Conservation (phyloP, 2,888 invertebrate species). For the Osmoderma eremita region DNA sequence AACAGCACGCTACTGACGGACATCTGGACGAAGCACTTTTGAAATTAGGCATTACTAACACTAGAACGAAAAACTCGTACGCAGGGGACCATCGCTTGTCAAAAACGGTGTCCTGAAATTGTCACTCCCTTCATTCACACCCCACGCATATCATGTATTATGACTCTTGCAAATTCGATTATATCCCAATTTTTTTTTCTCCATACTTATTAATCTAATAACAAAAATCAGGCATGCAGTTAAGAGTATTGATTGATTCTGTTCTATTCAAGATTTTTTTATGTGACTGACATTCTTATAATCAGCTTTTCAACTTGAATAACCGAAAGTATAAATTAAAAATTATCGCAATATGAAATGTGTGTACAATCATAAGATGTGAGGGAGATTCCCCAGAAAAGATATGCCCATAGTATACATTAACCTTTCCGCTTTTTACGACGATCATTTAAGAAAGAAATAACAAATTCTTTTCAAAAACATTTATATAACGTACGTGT, state of each 20-base stretch:
- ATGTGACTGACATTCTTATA: no score
- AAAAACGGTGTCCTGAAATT: constrained; percentile 41
- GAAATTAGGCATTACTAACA: constrained; percentile 32
- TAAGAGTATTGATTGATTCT: background rate
- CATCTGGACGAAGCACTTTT: constrained; percentile 36
- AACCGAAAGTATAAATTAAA: no score
- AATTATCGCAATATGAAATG: no score
- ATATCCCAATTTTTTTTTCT: constrained; percentile 27
- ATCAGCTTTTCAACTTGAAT: no score
- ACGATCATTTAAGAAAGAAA: background rate
- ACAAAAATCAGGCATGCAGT: constrained; percentile 19
- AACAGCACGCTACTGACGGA: constrained; percentile 4
- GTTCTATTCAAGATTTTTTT: no score
- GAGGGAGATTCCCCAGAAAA: no score
- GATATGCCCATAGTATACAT: no score
- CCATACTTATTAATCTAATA: constrained; percentile 28
- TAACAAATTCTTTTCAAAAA: constrained; percentile 30
- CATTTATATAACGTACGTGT: constrained; percentile 35
- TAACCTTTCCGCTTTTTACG: no score
- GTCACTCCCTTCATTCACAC: constrained; percentile 40
- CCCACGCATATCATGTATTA: constrained; percentile 31
- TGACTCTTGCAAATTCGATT: constrained; percentile 28
- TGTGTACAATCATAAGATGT: no score
- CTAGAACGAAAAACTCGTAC: constrained; percentile 24
- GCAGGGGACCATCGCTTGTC: constrained; percentile 38